A percentile compares a stretch with the other conserved stretches of the same genome.
Conservation (phyloP, 1,140 invertebrate genomes). For the Orius laevigatus region DNA sequence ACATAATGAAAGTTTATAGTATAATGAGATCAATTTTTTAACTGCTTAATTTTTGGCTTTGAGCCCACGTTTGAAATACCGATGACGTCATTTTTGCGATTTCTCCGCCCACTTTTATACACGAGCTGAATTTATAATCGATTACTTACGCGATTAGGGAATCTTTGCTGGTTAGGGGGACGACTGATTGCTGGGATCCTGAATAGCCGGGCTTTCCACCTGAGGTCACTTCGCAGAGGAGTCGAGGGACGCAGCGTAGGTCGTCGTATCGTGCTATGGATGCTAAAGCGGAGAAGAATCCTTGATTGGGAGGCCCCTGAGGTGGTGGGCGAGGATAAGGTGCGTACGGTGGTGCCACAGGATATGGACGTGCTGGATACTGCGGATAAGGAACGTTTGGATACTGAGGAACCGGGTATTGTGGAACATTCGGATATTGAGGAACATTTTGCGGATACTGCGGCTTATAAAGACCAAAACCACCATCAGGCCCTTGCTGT, state of each 20-base stretch:
- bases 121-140: neutral
- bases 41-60: neutral
- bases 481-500: neutral
- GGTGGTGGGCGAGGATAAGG: constrained; percentile 9
- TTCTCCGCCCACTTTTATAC: too few relatives aligned
- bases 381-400: neutral
- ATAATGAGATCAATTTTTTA: too few relatives aligned
- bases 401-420: neutral
- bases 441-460: neutral
- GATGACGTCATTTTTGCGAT: neutral
- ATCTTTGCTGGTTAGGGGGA: constrained; percentile 41
- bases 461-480: neutral
- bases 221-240: constrained; percentile 57
- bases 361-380: constrained; percentile 4
- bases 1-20: too few relatives aligned
- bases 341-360: neutral
- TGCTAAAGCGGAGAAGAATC: constrained; percentile 38
- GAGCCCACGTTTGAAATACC: neutral
- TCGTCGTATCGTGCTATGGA: constrained; percentile 60
- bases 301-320: constrained; percentile 6
- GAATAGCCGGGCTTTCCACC: constrained; percentile 32
- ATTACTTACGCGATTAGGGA: constrained; percentile 45
- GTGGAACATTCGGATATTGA: too few relatives aligned
- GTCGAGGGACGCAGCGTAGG: constrained; percentile 53
- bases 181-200: constrained; percentile 24